Percentiles rank a stretch among this genome's conserved stretches.
Evolutionary conservation across 2,888 invertebrate genomes (phyloP).

Genomic region (Drosophila ezoana): DNA sequence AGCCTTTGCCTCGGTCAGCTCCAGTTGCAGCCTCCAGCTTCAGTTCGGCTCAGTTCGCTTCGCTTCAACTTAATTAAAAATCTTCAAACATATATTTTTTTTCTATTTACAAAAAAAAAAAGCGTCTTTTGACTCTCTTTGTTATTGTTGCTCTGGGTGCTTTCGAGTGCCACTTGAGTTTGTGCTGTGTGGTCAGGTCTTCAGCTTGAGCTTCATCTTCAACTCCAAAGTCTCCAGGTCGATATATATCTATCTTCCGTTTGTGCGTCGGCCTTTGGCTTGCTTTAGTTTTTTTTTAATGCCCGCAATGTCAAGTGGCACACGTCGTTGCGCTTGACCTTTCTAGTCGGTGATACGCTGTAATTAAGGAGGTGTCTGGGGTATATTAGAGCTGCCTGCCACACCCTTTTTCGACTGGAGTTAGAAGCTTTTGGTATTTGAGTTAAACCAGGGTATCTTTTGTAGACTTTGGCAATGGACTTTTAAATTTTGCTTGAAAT

Average conservation of each 20-base stretch:
- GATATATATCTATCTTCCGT: constrained; percentile 9
- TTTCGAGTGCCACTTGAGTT: constrained; percentile 35
- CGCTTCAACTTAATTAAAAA: constrained; percentile 52
- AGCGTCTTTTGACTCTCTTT: constrained; percentile 3
- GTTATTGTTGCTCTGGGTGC: constrained; percentile 27
- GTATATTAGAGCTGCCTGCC: not conserved
- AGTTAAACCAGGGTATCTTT: too few relatives aligned
- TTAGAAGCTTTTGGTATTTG: too few relatives aligned
- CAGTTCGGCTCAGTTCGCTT: constrained; percentile 18
- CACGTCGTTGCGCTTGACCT: constrained; percentile 47
- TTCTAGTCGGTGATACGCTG: constrained; percentile 16
- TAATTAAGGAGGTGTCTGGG: not conserved
- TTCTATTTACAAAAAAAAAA: not conserved
- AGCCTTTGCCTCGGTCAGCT: constrained; percentile 13
- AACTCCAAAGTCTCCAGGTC: constrained; percentile 2
- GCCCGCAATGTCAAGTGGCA: constrained; percentile 71
- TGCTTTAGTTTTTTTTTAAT: constrained; percentile 29
- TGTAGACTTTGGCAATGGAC: too few relatives aligned
- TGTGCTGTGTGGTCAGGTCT: constrained; percentile 22
- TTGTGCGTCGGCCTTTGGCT: constrained; percentile 39
- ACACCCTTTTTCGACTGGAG: too few relatives aligned
- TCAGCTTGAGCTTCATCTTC: constrained; percentile 19
- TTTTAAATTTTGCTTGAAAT: too few relatives aligned
- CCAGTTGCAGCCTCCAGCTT: constrained; percentile 16
- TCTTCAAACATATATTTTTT: constrained; percentile 33